Base-by-base conservation (phyloP, 1,140 invertebrate species). In the Pogonomyrmex barbatus region DNA sequence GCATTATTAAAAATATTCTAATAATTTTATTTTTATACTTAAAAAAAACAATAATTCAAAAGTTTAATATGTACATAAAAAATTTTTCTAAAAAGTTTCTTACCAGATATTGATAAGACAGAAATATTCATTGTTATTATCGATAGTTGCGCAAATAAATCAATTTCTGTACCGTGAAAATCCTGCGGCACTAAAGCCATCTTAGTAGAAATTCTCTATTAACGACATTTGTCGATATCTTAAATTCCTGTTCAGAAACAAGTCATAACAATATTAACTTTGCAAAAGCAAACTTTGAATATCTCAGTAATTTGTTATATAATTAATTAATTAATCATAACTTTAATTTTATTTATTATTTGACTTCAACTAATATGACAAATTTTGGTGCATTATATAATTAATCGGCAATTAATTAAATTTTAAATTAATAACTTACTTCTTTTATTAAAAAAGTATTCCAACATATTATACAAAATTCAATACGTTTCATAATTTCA, bases 71-170 rank as follows among this genome's bases (percentile, higher is more conserved):
- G 1, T 71, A 12, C 33, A 36, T 9, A 68, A 30, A 0, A 67
- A 2, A 52, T 52, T 52, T 2, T 33, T 67, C 8, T 71, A 73
- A 56, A 73, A 54, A 17, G 17, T 52, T 33, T 71, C 0, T 73
- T 73, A 10, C 4, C 50, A n/a, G 36, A 73, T 14, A 56, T 73
- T 10, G 33, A 73, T 73, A 73, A 52, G 4, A 56, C 10, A 73
- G 33, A 73, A 73, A 33, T 71, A 36, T 36, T 54, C 2, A 73
- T 56, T 56, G 6, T 6, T 36, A 24, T 73, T 71, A 71, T 73
- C 9, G 17, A 73, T 73, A 4, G 33, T 56, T 36, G 50, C 50
- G n/a, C 24, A n/a, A 17, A 54, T 0, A 17, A 42, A 39, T 54
- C 2, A 42, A 39, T 39, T 39, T 50, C 17, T 17, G 8, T 17